Conservation (phyloP, 2,797 vertebrate genomes). For the Falco concolor region DNA sequence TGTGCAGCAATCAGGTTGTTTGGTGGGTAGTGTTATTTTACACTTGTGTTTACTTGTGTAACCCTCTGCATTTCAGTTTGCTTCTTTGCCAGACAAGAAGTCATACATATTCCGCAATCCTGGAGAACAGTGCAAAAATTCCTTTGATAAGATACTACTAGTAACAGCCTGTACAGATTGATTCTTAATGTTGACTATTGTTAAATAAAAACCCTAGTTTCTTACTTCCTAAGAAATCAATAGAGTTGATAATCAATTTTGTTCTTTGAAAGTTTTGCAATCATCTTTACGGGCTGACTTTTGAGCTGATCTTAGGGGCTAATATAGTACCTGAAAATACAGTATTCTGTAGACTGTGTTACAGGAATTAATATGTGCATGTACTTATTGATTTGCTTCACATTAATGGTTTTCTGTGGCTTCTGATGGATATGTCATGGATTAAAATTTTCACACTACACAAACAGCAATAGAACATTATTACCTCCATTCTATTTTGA, state of each 20-base stretch:
- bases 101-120: neutral
- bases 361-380: constrained; percentile 14
- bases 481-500: constrained; percentile 52
- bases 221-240: neutral
- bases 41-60: neutral
- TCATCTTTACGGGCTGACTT: neutral
- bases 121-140: neutral
- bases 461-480: constrained; percentile 17
- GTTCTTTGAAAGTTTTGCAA: neutral
- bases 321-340: neutral
- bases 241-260: neutral
- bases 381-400: constrained; percentile 4
- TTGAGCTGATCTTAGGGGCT: neutral
- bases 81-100: neutral
- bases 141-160: neutral
- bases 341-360: neutral
- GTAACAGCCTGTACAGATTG: neutral
- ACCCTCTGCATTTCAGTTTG: neutral
- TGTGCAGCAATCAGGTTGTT: neutral
- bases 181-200: neutral
- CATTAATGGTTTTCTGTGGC: neutral
- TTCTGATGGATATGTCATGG: neutral
- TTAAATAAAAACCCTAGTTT: neutral
- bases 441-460: constrained; percentile 24
- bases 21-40: neutral